Base-by-base conservation (phyloP, 2,888 invertebrate species). In the Boloria euphrosyne region DNA sequence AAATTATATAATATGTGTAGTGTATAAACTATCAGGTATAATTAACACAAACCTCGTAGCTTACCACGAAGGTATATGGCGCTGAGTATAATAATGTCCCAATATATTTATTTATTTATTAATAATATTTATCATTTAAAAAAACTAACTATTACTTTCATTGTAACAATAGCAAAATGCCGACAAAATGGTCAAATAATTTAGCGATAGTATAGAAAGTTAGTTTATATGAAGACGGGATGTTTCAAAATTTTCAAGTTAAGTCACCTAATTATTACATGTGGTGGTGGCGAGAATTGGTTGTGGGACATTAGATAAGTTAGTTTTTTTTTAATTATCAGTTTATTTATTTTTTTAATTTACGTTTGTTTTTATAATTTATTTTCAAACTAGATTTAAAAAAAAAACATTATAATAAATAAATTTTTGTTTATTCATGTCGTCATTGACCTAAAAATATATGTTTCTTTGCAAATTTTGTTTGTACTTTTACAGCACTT, bases 181-280 rank as follows among this genome's bases (percentile, higher is more conserved):
- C 55, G 69, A 71, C 72, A 73, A 69, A 66, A 27, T 46, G 14
- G 16, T 47, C 22, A 51, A 54, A 38, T 38, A 38, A 10, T 31
- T 17, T 16, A 38, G 58, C 46, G 10, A 46, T 66, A 66, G 22
- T 43, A 10, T 65, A 65, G 57, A 53, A 59, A 60, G 60, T 27
- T 60, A 50, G 17, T 59, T 58, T 44, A 63, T 31, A 62, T n/a
- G 68, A 68, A 68, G 68, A 66, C 38, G 61, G 68, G 59, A 62
- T 50, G 51, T 49, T 49, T 51, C 3, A 46, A 46, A 55, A 62
- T 63, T 68, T 13, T 55, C 47, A 50, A 68, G 68, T 60, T 68
- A 68, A 68, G 68, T 68, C 59, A 14, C 53, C 51, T 31, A 47
- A 43, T 62, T 51, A 18, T 46, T 62, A 59, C 31, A 38, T 49